Percentiles rank a stretch among this genome's conserved stretches.
Evolutionary conservation across 2,888 invertebrate species (phyloP).

Genomic region (Scaptodrosophila latifasciaeformis): DNA sequence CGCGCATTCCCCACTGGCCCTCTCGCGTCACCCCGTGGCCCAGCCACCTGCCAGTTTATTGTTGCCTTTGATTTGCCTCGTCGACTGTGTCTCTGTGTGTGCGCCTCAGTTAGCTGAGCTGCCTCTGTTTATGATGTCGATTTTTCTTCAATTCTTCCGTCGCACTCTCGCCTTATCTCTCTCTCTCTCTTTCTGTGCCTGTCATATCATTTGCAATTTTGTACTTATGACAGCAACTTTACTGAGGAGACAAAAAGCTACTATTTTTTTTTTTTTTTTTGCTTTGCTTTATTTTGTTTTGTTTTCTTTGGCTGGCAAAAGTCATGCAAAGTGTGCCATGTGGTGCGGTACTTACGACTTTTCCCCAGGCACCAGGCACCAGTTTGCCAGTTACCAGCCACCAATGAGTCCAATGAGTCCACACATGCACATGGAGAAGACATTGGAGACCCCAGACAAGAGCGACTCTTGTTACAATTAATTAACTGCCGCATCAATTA

Average conservation of each 20-base stretch:
- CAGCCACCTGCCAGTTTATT: not conserved
- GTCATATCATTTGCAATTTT: constrained; percentile 44
- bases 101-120: constrained; percentile 48
- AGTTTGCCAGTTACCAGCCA: no score
- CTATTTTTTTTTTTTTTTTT: no score
- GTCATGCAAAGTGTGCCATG: no score
- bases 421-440: no score
- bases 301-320: no score
- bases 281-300: no score
- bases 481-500: constrained; percentile 63
- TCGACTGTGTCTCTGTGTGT: not conserved
- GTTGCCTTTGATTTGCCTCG: constrained; percentile 34
- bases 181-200: not conserved
- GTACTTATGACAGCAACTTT: constrained; percentile 20
- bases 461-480: constrained; percentile 54
- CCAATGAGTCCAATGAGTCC: no score
- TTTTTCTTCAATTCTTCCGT: constrained; percentile 25
- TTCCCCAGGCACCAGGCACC: no score
- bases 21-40: not conserved
- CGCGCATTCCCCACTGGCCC: constrained; percentile 19
- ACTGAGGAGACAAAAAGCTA: not conserved
- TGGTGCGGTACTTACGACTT: no score
- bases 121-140: constrained; percentile 56
- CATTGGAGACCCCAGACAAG: no score
- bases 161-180: not conserved